phyloP scores from a whole-genome alignment of 2,888 invertebrate species.

The Drosophila recens region DNA sequence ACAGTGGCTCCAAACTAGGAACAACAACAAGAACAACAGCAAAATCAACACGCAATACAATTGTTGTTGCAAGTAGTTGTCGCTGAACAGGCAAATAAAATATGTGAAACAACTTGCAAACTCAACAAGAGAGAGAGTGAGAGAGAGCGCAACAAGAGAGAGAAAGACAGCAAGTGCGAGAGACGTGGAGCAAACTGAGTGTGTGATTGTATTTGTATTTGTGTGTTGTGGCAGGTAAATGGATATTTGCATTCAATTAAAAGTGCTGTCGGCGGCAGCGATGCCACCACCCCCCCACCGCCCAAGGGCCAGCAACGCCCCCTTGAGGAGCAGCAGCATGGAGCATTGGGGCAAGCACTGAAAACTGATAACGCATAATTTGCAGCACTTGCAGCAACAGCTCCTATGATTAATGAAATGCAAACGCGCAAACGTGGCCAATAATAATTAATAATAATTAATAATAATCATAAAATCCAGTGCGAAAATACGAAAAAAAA shows the following conservation, averaged over 20 bases:
- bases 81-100: conserved; percentile 29
- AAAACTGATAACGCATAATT: conserved; percentile 54
- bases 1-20: conserved; percentile 19
- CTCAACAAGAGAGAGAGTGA: conserved; percentile 5
- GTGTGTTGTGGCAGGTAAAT: conserved; percentile 53
- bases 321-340: conserved; percentile 32
- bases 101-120: conserved; percentile 45
- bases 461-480: conserved; percentile 41
- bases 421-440: conserved; percentile 63
- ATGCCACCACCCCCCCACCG: conserved; percentile 62
- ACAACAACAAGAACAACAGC: conserved; percentile 16
- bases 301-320: conserved; percentile 52
- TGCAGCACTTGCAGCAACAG: conserved; percentile 26
- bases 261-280: conserved; percentile 64
- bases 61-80: conserved; percentile 26
- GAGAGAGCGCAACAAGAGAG: not conserved
- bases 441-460: conserved; percentile 68
- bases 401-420: conserved; percentile 60
- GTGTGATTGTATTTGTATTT: conserved; percentile 12
- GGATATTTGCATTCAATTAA: conserved; percentile 70
- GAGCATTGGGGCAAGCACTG: conserved; percentile 32
- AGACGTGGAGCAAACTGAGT: not conserved
- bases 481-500: conserved; percentile 15
- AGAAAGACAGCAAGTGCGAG: conserved; percentile 4
- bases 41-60: conserved; percentile 21